Percentiles rank a stretch among this genome's conserved stretches.
These are phyloP conservation scores for Ophiodon elongatus DNA, from an alignment of 2,113 vertebrate species.

Conservation along the genomic window DNA sequence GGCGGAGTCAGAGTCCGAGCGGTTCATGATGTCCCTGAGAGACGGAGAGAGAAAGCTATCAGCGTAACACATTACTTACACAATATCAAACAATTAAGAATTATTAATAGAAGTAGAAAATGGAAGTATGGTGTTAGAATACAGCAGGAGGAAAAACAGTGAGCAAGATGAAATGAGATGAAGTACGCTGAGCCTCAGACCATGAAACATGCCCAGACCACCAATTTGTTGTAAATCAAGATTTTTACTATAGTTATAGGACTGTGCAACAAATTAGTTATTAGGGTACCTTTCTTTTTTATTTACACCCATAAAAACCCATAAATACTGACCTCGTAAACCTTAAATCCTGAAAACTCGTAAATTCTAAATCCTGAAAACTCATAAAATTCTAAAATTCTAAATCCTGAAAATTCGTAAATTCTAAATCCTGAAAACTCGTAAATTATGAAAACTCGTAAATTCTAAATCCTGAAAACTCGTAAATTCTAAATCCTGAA, in stretches of 20 bases:
- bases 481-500: too few species aligned
- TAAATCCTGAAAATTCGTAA: neutral
- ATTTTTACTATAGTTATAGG: too few species aligned
- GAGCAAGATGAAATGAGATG: neutral
- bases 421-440: neutral
- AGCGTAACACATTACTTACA: neutral
- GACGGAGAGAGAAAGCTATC: neutral
- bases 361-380: too few species aligned
- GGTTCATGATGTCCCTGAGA: conserved; percentile 88
- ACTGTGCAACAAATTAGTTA: too few species aligned
- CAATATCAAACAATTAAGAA: neutral
- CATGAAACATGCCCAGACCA: too few species aligned
- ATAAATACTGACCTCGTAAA: too few species aligned
- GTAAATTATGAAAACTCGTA: too few species aligned
- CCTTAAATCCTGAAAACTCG: too few species aligned
- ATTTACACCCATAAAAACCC: too few species aligned
- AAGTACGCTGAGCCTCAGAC: too few species aligned
- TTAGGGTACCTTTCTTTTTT: too few species aligned
- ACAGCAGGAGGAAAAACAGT: neutral
- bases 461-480: neutral
- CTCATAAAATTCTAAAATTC: neutral
- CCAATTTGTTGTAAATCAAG: too few species aligned
- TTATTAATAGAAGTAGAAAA: neutral
- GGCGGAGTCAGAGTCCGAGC: conserved; percentile 93
- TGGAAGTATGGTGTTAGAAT: neutral